Base-by-base conservation (phyloP, 2,797 vertebrate genomes). In the Poecile montanus region DNA sequence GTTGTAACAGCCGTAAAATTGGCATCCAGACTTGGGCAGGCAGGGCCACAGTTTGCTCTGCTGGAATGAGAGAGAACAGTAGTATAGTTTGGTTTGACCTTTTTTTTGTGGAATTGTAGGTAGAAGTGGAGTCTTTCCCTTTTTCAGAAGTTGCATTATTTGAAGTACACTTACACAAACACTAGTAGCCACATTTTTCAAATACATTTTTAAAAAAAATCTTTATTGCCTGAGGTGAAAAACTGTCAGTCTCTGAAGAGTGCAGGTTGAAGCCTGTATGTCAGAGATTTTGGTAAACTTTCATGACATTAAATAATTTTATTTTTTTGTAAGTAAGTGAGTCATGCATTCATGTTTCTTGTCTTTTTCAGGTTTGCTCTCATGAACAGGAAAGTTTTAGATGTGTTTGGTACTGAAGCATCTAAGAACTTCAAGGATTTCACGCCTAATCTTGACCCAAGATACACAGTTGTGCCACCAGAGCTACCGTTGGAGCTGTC, bases 351-450 rank as follows among this genome's bases (percentile, higher is more conserved):
- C 19, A 25, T 66, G 42, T 13, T 89, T 70, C n/a, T 87, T 71
- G 34, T 95, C 22, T 97, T 80, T 97, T 85, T 88, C 72, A 99
- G 99, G 97, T 99, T 99, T 97, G 98, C 98, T 60, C 62, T 99
- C 89, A 99, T 99, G 98, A 99, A 99, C 97, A 98, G 99, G 85
- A 98, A 98, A 94, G 96, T 97, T 93, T 98, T 99, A 63, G 99
- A 99, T 91, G 98, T 98, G 56, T 99, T 99, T 94, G 99, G 99
- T 66, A 99, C 99, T 40, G 97, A 99, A 92, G 99, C 99, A 42
- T 99, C 99, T 72, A 98, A 97, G 97, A 95, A 98, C 92, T 99
- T 99, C 97, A 98, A 98, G 95, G 98, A 98, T 97, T 99, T 99
- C 94, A 97, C 97, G 4, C 99, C 99, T 76, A 98, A 98, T 95